Evolutionary conservation across 2,113 vertebrate species (phyloP).

Genomic region (Grus americana): DNA sequence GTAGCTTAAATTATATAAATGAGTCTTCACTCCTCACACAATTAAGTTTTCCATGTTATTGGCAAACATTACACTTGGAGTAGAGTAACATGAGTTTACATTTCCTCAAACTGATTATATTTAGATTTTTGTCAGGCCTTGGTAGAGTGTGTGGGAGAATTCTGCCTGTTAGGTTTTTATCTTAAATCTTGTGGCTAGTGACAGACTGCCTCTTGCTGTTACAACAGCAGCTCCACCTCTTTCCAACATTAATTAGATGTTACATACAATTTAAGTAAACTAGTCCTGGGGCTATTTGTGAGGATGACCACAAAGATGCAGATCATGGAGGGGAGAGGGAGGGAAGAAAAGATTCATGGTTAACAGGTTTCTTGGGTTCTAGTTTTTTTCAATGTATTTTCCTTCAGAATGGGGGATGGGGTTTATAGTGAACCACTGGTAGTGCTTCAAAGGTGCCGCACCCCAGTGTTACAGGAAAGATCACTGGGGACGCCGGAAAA

Average conservation of each 20-base stretch:
- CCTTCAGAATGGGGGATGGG: neutral
- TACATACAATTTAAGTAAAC: neutral
- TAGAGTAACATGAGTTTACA: neutral
- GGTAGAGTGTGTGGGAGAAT: constrained; percentile 27
- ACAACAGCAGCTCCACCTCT: constrained; percentile 36
- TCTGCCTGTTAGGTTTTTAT: constrained; percentile 34
- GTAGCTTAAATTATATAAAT: neutral
- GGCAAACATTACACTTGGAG: neutral
- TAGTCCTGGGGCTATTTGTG: constrained; percentile 41
- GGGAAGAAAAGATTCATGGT: neutral
- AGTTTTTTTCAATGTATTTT: neutral
- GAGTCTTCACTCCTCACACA: constrained; percentile 10
- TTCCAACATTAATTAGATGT: constrained; percentile 38
- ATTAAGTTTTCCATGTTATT: neutral
- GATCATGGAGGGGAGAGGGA: neutral
- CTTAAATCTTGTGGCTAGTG: constrained; percentile 56
- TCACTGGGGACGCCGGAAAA: neutral
- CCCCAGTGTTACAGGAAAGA: constrained; percentile 27
- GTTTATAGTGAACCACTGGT: neutral
- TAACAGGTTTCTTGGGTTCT: neutral
- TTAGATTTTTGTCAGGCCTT: constrained; percentile 18
- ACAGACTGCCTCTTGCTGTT: constrained; percentile 28
- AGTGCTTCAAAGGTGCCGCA: neutral
- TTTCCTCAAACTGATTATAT: neutral
- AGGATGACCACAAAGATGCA: constrained; percentile 12